Evolutionary conservation across 2,888 invertebrate genomes (phyloP).

Genomic region (Sturmia bella): DNA sequence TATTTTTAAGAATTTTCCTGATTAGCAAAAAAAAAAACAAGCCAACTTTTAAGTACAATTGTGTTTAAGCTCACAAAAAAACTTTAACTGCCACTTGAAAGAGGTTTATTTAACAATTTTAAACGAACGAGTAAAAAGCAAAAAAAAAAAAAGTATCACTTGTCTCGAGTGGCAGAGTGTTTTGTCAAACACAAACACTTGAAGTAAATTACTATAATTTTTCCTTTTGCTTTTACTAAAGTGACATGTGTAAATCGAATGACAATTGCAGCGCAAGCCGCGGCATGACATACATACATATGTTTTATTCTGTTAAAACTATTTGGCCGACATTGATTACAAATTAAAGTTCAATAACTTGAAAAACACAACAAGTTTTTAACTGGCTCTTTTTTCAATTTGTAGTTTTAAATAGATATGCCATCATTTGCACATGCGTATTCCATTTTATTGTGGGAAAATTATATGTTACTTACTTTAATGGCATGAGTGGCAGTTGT

Average conservation of each 20-base stretch:
- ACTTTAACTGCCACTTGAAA: conserved; percentile 36
- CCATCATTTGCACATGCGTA: neutral
- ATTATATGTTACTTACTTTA: conserved; percentile 13
- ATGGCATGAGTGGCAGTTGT: neutral
- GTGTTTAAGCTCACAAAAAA: conserved; percentile 32
- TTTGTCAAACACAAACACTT: conserved; percentile 52
- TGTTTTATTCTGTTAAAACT: neutral
- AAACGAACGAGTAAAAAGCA: conserved; percentile 9
- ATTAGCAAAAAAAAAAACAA: conserved; percentile 5
- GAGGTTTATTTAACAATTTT: conserved; percentile 1
- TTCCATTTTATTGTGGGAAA: conserved; percentile 5
- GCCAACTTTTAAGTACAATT: conserved; percentile 9
- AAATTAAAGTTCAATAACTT: conserved; percentile 35
- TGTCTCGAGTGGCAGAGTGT: conserved; percentile 34
- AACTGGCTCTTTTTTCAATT: conserved; percentile 2
- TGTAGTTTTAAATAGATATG: neutral
- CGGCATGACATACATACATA: neutral
- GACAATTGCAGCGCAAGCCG: neutral
- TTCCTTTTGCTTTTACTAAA: conserved; percentile 1
- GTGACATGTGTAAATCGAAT: conserved; percentile 16
- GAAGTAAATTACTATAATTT: conserved; percentile 12
- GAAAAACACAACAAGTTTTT: conserved; percentile 7
- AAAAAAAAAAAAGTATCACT: too few relatives aligned
- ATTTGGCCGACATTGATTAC: conserved; percentile 6
- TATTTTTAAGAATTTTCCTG: conserved; percentile 22